Evolutionary conservation across 2,888 invertebrate genomes (phyloP), one percentile per base, ranked within the genome.

Genomic region (Agrotis puta): DNA sequence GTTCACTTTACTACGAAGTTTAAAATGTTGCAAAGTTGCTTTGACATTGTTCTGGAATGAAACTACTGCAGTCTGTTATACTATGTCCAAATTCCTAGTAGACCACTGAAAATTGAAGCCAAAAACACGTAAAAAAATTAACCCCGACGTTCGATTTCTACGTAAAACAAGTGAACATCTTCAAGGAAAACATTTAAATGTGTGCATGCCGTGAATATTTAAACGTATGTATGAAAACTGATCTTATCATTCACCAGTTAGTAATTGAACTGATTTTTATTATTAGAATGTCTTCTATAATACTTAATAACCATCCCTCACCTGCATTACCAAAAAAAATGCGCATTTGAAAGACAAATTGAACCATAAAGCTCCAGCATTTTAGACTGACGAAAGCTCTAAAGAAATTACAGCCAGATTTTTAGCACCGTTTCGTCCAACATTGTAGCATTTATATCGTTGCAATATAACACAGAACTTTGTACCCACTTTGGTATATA

Each of bases 21-120:
- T 63, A 71, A 77, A 81, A 70, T 27, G 33, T 20, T 56, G 68
- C 79, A 56, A 58, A 64, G 79, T 79, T 57, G 51, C 66, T n/a
- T 3, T 54, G 61, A 51, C 43, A 59, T 9, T 39, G 39, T 9
- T 16, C n/a, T 47, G 24, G 48, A 64, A 56, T 64, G 43, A 47
- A 24, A n/a, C 16, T 45, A 27, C 14, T 62, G 51, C 48, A 72
- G 43, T 64, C 14, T 7, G 45, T 24, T 70, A 3, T 39, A 39
- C 33, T 33, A 33, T 33, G 33, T 11, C 39, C 39, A 39, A 11
- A 39, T 11, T 9, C 39, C 7, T 33, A 7, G 11, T 11, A 39
- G 39, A 2, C 1, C 39, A 39, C 9, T 39, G 39, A 39, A 2
- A 9, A 11, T 39, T 39, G 11, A 7, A 33, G 7, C 33, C 33